Base-by-base conservation (phyloP, 2,797 vertebrate genomes). In the Percopsis omiscomaycus region DNA sequence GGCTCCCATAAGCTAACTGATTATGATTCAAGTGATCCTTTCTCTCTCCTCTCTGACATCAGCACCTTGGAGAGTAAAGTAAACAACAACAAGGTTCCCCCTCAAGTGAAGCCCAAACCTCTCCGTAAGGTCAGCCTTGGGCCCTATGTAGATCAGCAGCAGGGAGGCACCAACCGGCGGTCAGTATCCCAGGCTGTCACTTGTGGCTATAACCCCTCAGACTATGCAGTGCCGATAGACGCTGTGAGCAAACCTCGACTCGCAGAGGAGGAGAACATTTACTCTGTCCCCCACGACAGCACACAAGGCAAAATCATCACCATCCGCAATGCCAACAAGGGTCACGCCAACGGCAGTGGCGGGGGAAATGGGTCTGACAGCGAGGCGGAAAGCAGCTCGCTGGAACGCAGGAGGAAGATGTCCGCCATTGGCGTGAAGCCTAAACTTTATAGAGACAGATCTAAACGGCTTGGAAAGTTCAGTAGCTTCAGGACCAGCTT, bases 291-390 rank as follows among this genome's bases (percentile, higher is more conserved):
- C 0, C 96, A 98, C 0, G 97, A 98, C 89, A 98, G 96, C 88
- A 98, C 96, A 49, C 97, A 98, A 72, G 97, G 97, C 64, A 99
- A 99, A 74, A 99, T 99, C 74, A 98, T 99, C 84, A 98, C 97
- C 73, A 93, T 99, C 52, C 92, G 96, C 4, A 99, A 99, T 46
- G 95, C 96, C 60, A 98, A 96, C 92, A 98, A 96, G 68, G 86
- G 94, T 10, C 93, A 97, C 11, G 86, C 97, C 14, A 99, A 98
- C 0, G 96, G 96, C 22, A 91, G 88, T 48, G 92, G 95, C 0
- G 93, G 95, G 4, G 93, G 95, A 16, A 97, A 97, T 5, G 97
- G 97, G 3, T 98, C 97, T 0, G 97, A 98, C 89, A 98, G 96
- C 0, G 96, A 98, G 71, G 95, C 94, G 61, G 96, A 98, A 78